Evolutionary conservation across 2,113 vertebrate genomes (phyloP).

Genomic region (Paedocypris sp.): DNA sequence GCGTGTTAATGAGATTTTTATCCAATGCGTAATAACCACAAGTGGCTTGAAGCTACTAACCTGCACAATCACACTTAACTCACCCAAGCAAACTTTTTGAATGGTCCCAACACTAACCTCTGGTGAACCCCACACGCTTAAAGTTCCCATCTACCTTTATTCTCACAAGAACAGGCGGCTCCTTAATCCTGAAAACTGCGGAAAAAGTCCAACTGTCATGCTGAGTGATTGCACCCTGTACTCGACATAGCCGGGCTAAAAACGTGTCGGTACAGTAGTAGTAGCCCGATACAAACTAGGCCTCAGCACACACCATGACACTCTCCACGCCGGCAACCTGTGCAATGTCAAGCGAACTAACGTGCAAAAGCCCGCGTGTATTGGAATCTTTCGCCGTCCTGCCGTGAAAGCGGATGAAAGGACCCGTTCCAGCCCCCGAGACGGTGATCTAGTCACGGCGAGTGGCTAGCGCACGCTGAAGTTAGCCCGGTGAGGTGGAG

Average conservation of each 20-base stretch:
- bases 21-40: no score
- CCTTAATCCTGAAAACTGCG: no score
- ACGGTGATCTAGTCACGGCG: constrained; percentile 53
- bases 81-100: no score
- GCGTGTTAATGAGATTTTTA: no score
- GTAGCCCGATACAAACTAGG: constrained; percentile 7
- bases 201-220: no score
- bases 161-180: no score
- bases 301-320: not conserved
- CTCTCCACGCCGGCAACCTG: not conserved
- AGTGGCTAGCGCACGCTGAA: constrained; percentile 29
- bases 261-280: not conserved
- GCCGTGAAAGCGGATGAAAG: not conserved
- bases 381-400: not conserved
- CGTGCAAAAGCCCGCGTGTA: not conserved
- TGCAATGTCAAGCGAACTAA: not conserved
- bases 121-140: no score
- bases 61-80: no score
- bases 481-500: constrained; percentile 29
- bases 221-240: no score
- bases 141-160: no score
- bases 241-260: not conserved
- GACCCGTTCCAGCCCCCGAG: not conserved
- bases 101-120: no score
- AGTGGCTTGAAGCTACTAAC: no score